Base-by-base conservation (phyloP, 1,140 invertebrate genomes). In the Nylanderia fulva region DNA sequence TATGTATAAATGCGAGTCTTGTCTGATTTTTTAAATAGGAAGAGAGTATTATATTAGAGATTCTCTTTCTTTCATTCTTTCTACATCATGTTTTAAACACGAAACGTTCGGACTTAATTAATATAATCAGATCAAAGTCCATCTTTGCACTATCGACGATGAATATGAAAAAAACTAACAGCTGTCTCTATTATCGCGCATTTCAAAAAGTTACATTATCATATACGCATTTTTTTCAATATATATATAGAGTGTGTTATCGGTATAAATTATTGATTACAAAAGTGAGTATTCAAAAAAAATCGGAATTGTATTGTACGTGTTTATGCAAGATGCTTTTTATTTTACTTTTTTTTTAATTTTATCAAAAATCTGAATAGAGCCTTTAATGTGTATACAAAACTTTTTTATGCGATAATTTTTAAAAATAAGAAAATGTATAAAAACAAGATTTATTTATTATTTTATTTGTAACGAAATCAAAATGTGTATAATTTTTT, bases 201-300 rank as follows among this genome's bases (percentile, higher is more conserved):
- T 61, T 76, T 76, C 24, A 2, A 29, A 1, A 45, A 27, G 13
- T 36, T 39, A 13, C 27, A 45, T 60, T 75, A 61, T 7, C 72
- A 61, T 27, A 29, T 63, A 45, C 1, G 39, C 39, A 33, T 77
- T 77, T 77, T 48, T 75, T 27, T 71, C 68, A 71, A 8, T 45
- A 8, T 8, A 33, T 11, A 63, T n/a, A n/a, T n/a, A n/a, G 18
- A 15, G 27, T 15, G 13, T 29, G 7, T 74, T 24, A 9, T 60
- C 9, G 4, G 5, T 24, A n/a, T 18, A 48, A 63, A 77, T 77
- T 77, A 63, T 63, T 27, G n/a, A 39, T 18, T 48, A 63, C 13
- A 45, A 33, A 63, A 5, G 15, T 18, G 11, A 33, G 0, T 33
- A 9, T 1, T 15, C 6, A 9, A 33, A 15, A 52, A 5, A n/a